Percentiles rank a stretch among this genome's conserved stretches.
phyloP scores from a whole-genome alignment of 2,797 vertebrate species.

The Crenichthys baileyi region DNA sequence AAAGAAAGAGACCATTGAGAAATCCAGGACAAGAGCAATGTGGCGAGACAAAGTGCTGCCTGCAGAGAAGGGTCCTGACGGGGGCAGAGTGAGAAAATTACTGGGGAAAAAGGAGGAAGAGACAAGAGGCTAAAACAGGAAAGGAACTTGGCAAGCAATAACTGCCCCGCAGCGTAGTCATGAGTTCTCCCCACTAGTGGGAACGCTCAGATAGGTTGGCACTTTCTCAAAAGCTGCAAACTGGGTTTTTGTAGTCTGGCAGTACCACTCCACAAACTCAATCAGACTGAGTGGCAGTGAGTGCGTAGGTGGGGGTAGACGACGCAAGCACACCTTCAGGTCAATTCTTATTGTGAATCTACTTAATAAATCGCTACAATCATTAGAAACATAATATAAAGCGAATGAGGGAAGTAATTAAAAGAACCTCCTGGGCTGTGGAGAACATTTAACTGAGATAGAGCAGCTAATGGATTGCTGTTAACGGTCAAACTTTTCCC shows the following conservation, averaged over 20 bases:
- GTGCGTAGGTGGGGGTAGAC: slow-evolving; percentile 15
- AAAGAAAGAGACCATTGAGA: slow-evolving; percentile 44
- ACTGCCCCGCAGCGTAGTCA: slow-evolving; percentile 65
- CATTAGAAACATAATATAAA: slow-evolving; percentile 34
- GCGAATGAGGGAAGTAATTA: slow-evolving; percentile 29
- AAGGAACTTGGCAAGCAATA: slow-evolving; percentile 70
- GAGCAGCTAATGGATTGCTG: slow-evolving; percentile 28
- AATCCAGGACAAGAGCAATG: slow-evolving; percentile 54
- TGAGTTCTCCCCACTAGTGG: slow-evolving; percentile 68
- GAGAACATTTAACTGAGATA: slow-evolving; percentile 35
- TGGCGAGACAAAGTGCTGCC: slow-evolving; percentile 61
- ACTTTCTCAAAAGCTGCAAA: slow-evolving; percentile 67
- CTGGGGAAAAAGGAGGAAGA: slow-evolving; percentile 47
- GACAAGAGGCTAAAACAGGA: slow-evolving; percentile 67
- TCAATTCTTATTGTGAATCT: slow-evolving; percentile 43
- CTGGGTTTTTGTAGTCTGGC: slow-evolving; percentile 64
- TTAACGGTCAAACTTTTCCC: slow-evolving; percentile 13
- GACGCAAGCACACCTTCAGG: slow-evolving; percentile 40
- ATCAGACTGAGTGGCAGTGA: slow-evolving; percentile 56
- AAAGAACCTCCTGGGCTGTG: slow-evolving; percentile 21
- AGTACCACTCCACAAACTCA: slow-evolving; percentile 14
- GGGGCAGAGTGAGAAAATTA: slow-evolving; percentile 60
- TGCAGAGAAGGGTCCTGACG: slow-evolving; percentile 60
- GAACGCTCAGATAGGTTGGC: slow-evolving; percentile 76
- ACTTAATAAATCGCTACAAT: slow-evolving; percentile 60